phyloP scores from a whole-genome alignment of 2,888 invertebrate genomes.

The Unio pictorum region DNA sequence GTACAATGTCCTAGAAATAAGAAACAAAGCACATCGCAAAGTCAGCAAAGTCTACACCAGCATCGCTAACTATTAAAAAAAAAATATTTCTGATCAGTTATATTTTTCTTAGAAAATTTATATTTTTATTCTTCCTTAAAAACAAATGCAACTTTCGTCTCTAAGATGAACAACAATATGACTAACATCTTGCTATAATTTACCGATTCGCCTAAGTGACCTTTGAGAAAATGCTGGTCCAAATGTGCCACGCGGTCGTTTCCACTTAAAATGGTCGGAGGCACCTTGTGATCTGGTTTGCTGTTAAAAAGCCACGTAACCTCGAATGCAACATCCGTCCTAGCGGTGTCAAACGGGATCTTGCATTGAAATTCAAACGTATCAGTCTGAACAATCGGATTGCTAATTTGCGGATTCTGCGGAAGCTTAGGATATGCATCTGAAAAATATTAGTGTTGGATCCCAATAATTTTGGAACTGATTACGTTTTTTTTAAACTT shows the following conservation, averaged over 20 bases:
- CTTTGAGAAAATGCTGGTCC: conserved; percentile 22
- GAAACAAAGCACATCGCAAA: too few relatives aligned
- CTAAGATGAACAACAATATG: too few relatives aligned
- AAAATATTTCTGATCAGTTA: too few relatives aligned
- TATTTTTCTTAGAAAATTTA: too few relatives aligned
- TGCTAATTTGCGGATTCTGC: conserved; percentile 17
- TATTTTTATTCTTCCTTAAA: too few relatives aligned
- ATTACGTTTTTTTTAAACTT: too few relatives aligned
- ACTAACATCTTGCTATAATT: neutral
- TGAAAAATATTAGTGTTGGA: conserved; percentile 1
- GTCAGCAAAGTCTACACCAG: too few relatives aligned
- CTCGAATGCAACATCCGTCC: conserved; percentile 31
- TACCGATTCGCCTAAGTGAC: conserved; percentile 25
- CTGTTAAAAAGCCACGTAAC: conserved; percentile 31
- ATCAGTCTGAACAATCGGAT: conserved; percentile 22
- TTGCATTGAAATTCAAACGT: conserved; percentile 31
- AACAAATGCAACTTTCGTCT: too few relatives aligned
- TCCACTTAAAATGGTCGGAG: conserved; percentile 10
- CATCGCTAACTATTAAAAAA: too few relatives aligned
- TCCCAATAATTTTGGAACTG: too few relatives aligned
- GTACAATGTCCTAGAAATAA: too few relatives aligned
- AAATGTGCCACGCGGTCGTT: conserved; percentile 7
- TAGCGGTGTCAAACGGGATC: conserved; percentile 18
- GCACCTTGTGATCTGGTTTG: conserved; percentile 17
- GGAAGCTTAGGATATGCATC: conserved; percentile 25